Base-by-base conservation (phyloP, 2,797 vertebrate genomes). In the Neosalanx taihuensis region DNA sequence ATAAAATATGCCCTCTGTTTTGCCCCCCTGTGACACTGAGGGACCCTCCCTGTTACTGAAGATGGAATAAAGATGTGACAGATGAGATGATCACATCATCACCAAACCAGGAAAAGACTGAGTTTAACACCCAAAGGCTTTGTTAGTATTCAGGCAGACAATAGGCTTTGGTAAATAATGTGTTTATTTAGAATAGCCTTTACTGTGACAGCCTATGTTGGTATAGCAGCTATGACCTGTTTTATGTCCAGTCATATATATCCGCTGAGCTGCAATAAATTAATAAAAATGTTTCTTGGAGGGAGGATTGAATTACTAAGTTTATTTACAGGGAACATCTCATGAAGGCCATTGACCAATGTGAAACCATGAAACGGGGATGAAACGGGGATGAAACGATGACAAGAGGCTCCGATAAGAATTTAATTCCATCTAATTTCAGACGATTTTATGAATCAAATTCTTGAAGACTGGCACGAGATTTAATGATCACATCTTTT, bases 401-500 rank as follows among this genome's bases (percentile, higher is more conserved):
- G 97, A 99, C 97, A 99, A 95, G 94, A 93, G 90, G 91, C 93
- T 91, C 95, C 93, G 95, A 96, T 94, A 96, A 96, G 96, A 99
- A 99, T 99, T 98, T 93, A 98, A 99, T 99, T 98, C 94, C 92
- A 92, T 94, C 95, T 96, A 95, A 97, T 99, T 97, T 95, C 94
- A 94, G 93, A 94, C 94, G 92, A 96, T 97, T 96, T 96, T 95
- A 96, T 94, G 95, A 97, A 97, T 95, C 96, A 94, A 93, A 95
- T 95, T 97, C 67, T 95, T 85, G 94, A 98, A 96, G 95, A 96
- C 95, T 96, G 95, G 95, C 85, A 93, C 96, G 96, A 97, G 95
- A 97, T 99, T 98, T 97, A 98, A 99, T 98, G 97, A 98, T 98
- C 94, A 92, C 93, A 92, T 98, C 95, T 97, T 96, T 94, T 95